These are phyloP conservation scores for Tridacna gigas DNA, from an alignment of 2,888 invertebrate genomes.

Conservation along the genomic window DNA sequence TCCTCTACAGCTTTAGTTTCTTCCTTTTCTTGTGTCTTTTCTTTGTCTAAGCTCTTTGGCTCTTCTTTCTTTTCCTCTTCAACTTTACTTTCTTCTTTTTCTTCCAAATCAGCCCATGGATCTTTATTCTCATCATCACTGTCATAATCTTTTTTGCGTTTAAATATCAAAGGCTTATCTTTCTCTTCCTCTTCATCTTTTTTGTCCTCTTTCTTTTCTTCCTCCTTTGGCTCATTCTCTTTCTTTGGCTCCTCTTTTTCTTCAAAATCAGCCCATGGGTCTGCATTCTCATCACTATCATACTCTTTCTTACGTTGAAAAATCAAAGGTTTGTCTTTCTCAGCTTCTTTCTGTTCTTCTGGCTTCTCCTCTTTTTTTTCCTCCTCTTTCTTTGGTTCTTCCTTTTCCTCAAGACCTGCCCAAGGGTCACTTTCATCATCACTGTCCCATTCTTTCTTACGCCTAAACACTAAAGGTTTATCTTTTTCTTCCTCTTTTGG, in stretches of 20 bases:
- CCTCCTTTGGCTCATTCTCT: constrained; percentile 25
- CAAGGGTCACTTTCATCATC: constrained; percentile 48
- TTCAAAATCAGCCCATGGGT: constrained; percentile 42
- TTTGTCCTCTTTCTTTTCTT: constrained; percentile 27
- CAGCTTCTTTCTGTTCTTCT: constrained; percentile 31
- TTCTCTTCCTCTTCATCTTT: constrained; percentile 36
- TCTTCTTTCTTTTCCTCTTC: constrained; percentile 14
- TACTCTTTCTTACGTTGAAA: constrained; percentile 51
- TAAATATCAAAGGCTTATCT: constrained; percentile 43
- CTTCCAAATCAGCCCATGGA: constrained; percentile 37
- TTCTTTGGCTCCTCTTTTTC: constrained; percentile 33
- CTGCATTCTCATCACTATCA: constrained; percentile 46
- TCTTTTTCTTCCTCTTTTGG: constrained; percentile 33
- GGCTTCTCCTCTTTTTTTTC: constrained; percentile 28
- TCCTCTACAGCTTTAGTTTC: constrained; percentile 25
- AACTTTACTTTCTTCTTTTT: constrained; percentile 23
- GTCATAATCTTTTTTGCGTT: constrained; percentile 51
- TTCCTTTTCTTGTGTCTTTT: constrained; percentile 27
- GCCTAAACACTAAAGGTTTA: constrained; percentile 45
- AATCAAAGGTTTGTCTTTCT: constrained; percentile 37
- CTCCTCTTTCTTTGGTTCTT: constrained; percentile 34
- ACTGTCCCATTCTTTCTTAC: constrained; percentile 46
- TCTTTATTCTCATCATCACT: constrained; percentile 44
- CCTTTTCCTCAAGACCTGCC: constrained; percentile 38
- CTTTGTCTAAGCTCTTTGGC: neutral